phyloP scores from a whole-genome alignment of 2,113 vertebrate genomes.

The Nansenia antarctica region DNA sequence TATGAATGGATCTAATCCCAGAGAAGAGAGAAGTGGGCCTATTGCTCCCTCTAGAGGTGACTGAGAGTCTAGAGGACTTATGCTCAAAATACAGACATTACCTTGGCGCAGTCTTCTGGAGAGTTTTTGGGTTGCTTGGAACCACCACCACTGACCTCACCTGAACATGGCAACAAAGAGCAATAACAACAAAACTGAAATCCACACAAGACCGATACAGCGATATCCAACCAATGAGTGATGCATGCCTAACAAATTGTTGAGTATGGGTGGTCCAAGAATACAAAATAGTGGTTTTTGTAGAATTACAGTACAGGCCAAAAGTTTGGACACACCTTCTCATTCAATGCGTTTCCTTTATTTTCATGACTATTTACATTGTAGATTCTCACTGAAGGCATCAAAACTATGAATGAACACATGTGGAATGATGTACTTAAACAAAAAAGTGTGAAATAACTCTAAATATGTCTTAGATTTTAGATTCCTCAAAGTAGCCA shows the following conservation, averaged over 20 bases:
- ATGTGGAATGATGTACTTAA: too few species aligned
- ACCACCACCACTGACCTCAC: slow-evolving; percentile 8
- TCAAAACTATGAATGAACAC: too few species aligned
- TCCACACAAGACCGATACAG: background rate
- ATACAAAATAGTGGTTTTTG: too few species aligned
- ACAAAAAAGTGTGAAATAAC: too few species aligned
- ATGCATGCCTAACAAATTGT: background rate
- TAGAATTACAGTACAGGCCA: too few species aligned
- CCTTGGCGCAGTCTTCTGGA: background rate
- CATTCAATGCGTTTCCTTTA: too few species aligned
- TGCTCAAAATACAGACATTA: too few species aligned
- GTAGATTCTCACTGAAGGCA: too few species aligned
- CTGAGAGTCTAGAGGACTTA: background rate
- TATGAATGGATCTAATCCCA: background rate
- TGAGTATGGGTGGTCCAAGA: background rate
- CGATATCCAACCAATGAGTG: background rate
- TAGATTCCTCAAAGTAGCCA: too few species aligned
- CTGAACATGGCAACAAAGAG: background rate
- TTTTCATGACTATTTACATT: too few species aligned
- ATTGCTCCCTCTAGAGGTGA: background rate
- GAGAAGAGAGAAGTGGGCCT: background rate
- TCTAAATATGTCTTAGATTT: too few species aligned
- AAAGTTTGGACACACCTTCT: too few species aligned
- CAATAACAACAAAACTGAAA: background rate
- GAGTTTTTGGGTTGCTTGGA: background rate